Evolutionary conservation across 2,797 vertebrate species (phyloP).

Genomic region (Neosalanx taihuensis): DNA sequence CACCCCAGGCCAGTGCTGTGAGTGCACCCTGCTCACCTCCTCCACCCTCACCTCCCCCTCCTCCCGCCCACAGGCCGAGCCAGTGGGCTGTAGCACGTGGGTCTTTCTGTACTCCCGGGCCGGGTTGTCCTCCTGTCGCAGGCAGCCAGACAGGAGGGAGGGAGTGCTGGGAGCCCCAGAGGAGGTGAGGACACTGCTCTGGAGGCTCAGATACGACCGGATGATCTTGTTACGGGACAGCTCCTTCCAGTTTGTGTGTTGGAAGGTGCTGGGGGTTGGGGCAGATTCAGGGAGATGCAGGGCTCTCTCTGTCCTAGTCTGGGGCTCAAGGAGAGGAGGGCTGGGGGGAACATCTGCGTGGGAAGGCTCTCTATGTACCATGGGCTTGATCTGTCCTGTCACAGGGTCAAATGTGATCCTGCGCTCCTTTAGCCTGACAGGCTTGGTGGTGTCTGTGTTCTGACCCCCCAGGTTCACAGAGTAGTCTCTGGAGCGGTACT

Average conservation of each 20-base stretch:
- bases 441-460: conserved; percentile 85
- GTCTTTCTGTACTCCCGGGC: conserved; percentile 79
- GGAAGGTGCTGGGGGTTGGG: conserved; percentile 86
- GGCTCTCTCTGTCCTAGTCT: conserved; percentile 78
- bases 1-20: conserved; percentile 87
- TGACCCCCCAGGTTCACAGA: conserved; percentile 89
- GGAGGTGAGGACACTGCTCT: conserved; percentile 96
- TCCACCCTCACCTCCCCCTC: conserved; percentile 80
- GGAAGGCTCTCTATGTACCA: conserved; percentile 90
- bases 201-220: conserved; percentile 96
- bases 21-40: conserved; percentile 86
- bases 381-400: conserved; percentile 95
- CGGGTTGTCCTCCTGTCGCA: conserved; percentile 92
- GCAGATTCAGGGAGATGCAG: conserved; percentile 69
- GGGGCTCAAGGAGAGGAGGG: conserved; percentile 63
- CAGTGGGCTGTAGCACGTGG: conserved; percentile 84
- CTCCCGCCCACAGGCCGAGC: conserved; percentile 75
- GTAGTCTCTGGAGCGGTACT: conserved; percentile 91
- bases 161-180: conserved; percentile 93
- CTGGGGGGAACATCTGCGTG: conserved; percentile 74
- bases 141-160: conserved; percentile 98
- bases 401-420: conserved; percentile 95
- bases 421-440: conserved; percentile 97
- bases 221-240: conserved; percentile 96
- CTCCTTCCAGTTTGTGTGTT: conserved; percentile 99